phyloP scores from a whole-genome alignment of 2,113 vertebrate genomes.

The Cyprinodon brontotheroides region DNA sequence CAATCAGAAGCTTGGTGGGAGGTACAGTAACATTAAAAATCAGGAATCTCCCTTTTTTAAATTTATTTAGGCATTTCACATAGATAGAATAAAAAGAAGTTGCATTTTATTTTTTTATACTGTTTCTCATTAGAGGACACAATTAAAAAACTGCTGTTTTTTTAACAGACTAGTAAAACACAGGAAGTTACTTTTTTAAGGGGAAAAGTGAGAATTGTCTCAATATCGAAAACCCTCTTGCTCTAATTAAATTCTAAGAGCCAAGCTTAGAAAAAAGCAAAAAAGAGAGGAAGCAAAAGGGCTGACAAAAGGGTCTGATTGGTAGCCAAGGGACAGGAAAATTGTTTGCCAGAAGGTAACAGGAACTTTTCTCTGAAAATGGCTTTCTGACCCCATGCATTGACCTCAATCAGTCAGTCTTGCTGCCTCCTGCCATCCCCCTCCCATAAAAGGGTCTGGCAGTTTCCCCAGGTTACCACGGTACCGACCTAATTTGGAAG shows the following conservation, averaged over 20 bases:
- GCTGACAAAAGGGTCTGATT: slow-evolving; percentile 54
- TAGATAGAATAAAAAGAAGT: too few species aligned
- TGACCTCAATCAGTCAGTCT: slow-evolving; percentile 66
- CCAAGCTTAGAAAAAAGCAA: slow-evolving; percentile 25
- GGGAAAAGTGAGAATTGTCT: slow-evolving; percentile 39
- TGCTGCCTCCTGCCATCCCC: slow-evolving; percentile 30
- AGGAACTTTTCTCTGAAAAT: slow-evolving; percentile 64
- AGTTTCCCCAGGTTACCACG: slow-evolving; percentile 49
- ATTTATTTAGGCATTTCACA: too few species aligned
- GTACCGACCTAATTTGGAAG: slow-evolving; percentile 61
- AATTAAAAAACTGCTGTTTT: slow-evolving; percentile 30
- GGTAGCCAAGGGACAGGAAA: slow-evolving; percentile 61
- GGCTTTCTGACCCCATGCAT: slow-evolving; percentile 58
- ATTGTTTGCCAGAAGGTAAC: slow-evolving; percentile 64
- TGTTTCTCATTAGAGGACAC: slow-evolving; percentile 25
- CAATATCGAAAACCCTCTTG: slow-evolving; percentile 49
- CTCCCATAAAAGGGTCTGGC: slow-evolving; percentile 40
- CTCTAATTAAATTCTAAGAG: slow-evolving; percentile 59
- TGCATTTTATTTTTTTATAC: slow-evolving; percentile 5
- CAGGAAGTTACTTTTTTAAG: slow-evolving; percentile 38
- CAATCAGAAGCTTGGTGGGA: too few species aligned
- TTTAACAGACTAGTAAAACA: slow-evolving; percentile 30
- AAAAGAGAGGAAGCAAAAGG: slow-evolving; percentile 34
- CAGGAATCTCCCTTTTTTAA: too few species aligned
- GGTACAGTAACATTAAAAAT: too few species aligned